Evolutionary conservation across 2,113 vertebrate genomes (phyloP), one percentile per base, ranked within the genome.

Genomic region (Scytalopus superciliaris): DNA sequence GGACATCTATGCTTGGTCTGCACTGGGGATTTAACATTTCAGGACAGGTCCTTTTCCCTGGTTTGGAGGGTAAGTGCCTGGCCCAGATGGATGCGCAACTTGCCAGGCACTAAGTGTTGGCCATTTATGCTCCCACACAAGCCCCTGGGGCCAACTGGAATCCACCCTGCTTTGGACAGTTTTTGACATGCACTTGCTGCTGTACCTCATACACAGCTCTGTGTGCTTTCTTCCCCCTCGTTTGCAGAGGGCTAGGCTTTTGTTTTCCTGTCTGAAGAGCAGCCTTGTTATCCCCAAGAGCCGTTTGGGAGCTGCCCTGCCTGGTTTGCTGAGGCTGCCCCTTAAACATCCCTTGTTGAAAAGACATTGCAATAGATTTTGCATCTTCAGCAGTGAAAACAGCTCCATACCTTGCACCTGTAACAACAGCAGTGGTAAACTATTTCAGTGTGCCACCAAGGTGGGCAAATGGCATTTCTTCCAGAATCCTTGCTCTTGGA

Each of bases 331-430:
- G 44, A 47, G 37, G n/a, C 18, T 68, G 12, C 22, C 47, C 57
- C 25, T 72, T 21, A 28, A 87, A 27, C 21, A 53, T 35, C 55
- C 17, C 12, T 30, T 23, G 1, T 74, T 49, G 19, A 39, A 39
- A 28, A 52, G 75, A 9, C 9, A 2, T 12, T 21, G 16, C 28
- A 9, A 1, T 2, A 13, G 3, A 1, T 33, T 2, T 0, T 37
- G 8, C 11, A 11, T 17, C 47, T 77, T 49, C 42, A 3, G 3
- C 66, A 72, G 1, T 7, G 3, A 1, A 10, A 25, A 5, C n/a
- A 35, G 9, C 33, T 30, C 30, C 16, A 2, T 3, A 2, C 22
- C 11, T 47, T 39, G 9, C 12, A 18, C 25, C 22, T 66, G 12
- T 1, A 19, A 10, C 0, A 3, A 27, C 19, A 70, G 9, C 45